phyloP scores from a whole-genome alignment of 2,797 vertebrate genomes.

The Perodicticus potto region DNA sequence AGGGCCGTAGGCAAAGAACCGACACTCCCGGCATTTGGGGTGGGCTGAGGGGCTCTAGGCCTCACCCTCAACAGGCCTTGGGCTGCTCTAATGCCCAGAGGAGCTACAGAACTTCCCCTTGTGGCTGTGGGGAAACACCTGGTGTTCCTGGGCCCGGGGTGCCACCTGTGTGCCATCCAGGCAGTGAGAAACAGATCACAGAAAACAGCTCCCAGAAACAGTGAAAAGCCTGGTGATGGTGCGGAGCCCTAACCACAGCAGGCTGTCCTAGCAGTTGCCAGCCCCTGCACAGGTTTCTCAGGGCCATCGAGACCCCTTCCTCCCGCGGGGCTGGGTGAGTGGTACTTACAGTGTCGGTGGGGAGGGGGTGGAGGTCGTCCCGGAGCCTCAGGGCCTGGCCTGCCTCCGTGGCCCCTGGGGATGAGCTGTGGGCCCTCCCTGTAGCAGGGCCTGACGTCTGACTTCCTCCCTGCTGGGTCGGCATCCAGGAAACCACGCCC shows the following conservation, averaged over 20 bases:
- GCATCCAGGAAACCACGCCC: constrained; percentile 79
- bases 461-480: constrained; percentile 71
- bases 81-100: background rate
- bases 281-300: background rate
- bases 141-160: background rate
- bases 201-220: background rate
- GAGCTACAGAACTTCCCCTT: constrained; percentile 40
- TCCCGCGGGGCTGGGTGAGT: background rate
- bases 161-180: background rate
- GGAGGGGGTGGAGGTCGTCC: background rate
- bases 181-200: background rate
- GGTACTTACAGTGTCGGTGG: constrained; percentile 70
- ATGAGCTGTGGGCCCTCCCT: constrained; percentile 15
- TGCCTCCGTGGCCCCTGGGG: constrained; percentile 18
- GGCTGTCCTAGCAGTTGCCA: background rate
- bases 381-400: background rate
- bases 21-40: background rate
- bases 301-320: background rate
- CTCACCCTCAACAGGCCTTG: background rate
- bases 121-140: constrained; percentile 58
- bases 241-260: background rate
- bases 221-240: accelerated
- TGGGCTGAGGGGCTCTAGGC: background rate
- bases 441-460: background rate
- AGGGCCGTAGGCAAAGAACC: background rate